Conservation (phyloP, 2,888 invertebrate genomes). For the Caenorhabditis sp. region DNA sequence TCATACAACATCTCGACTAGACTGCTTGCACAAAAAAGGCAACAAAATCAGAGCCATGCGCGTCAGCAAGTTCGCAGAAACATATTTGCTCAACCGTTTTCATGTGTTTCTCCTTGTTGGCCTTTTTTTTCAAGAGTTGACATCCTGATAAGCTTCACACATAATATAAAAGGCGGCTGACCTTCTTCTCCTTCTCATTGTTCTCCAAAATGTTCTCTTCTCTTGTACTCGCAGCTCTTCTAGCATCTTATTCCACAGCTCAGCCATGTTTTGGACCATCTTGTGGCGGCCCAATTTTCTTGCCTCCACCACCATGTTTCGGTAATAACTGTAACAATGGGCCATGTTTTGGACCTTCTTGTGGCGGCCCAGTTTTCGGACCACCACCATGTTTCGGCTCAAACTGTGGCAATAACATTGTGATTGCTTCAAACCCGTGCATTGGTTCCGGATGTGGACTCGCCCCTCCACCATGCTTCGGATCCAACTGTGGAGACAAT, state of each 20-base stretch:
- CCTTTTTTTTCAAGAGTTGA: not conserved
- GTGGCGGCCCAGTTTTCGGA: not conserved
- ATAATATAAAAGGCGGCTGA: not conserved
- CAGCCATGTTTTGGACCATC: not conserved
- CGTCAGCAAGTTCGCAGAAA: too few relatives aligned
- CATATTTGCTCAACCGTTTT: too few relatives aligned
- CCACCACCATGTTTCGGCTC: not conserved
- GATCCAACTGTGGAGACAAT: not conserved
- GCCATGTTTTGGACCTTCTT: not conserved
- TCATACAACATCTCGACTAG: too few relatives aligned
- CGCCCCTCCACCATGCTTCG: not conserved
- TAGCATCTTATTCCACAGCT: not conserved
- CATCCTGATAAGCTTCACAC: not conserved
- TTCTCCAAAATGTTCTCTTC: not conserved
- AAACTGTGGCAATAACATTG: not conserved
- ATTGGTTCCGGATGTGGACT: not conserved
- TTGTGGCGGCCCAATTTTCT: not conserved
- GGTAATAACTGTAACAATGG: not conserved
- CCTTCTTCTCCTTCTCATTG: not conserved
- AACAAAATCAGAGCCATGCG: too few relatives aligned
- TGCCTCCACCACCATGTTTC: not conserved
- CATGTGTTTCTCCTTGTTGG: too few relatives aligned
- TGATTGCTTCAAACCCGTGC: not conserved
- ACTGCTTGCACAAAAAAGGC: too few relatives aligned
- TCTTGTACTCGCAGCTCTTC: not conserved